phyloP scores from a whole-genome alignment of 2,888 invertebrate species.

The Caenorhabditis sulstoni region DNA sequence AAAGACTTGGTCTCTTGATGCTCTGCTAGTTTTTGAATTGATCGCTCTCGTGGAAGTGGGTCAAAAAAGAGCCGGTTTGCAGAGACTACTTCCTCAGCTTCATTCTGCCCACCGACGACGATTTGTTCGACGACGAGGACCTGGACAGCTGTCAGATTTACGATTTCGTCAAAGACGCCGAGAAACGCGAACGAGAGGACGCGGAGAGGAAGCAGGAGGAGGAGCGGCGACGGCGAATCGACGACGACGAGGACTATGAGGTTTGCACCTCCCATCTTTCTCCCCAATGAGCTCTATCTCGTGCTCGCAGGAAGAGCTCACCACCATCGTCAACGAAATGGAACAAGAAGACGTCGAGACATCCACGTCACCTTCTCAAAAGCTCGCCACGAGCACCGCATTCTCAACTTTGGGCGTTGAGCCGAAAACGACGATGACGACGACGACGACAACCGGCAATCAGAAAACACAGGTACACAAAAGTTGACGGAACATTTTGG shows the following conservation, averaged over 20 bases:
- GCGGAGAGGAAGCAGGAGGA: slow-evolving; percentile 50
- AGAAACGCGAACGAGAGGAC: slow-evolving; percentile 44
- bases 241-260: slow-evolving; percentile 50
- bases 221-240: slow-evolving; percentile 51
- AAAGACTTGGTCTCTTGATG: too few relatives aligned
- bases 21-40: too few relatives aligned
- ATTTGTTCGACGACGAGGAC: slow-evolving; percentile 71
- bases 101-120: slow-evolving; percentile 66
- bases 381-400: background rate
- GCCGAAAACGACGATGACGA: background rate
- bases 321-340: slow-evolving; percentile 60
- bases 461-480: too few relatives aligned
- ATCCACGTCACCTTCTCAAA: slow-evolving; percentile 25
- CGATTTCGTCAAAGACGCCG: slow-evolving; percentile 63
- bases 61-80: slow-evolving; percentile 15
- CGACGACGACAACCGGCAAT: too few relatives aligned
- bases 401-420: background rate
- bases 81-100: slow-evolving; percentile 71
- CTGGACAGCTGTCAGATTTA: slow-evolving; percentile 70
- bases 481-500: too few relatives aligned
- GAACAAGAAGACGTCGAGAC: too few relatives aligned
- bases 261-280: slow-evolving; percentile 7
- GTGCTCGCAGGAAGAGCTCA: slow-evolving; percentile 53
- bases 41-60: too few relatives aligned
- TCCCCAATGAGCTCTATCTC: too few relatives aligned